These are phyloP conservation scores for Rhynchomys soricoides DNA, from an alignment of 2,113 vertebrate species.

Conservation along the genomic window DNA sequence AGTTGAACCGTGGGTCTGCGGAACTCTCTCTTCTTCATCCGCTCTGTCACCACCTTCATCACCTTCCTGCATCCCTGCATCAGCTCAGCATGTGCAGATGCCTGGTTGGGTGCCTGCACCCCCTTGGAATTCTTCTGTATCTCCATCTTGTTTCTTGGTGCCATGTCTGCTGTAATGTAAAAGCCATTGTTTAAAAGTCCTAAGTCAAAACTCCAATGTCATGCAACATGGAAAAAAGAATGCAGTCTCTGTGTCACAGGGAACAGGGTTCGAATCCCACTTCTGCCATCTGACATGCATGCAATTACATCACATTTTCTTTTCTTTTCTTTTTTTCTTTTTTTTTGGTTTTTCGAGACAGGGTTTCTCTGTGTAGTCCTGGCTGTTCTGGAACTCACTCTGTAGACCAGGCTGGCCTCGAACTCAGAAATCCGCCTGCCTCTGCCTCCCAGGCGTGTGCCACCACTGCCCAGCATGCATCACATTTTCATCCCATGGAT, in stretches of 20 bases:
- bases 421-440: too few relatives aligned
- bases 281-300: too few relatives aligned
- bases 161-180: background rate
- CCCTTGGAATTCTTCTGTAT: background rate
- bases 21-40: background rate
- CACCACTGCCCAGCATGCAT: too few relatives aligned
- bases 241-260: background rate
- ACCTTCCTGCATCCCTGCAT: rapidly evolving
- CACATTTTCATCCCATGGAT: background rate
- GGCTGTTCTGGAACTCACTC: too few relatives aligned
- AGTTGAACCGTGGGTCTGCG: background rate
- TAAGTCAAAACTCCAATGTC: background rate
- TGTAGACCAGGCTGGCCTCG: too few relatives aligned
- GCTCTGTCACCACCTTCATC: too few relatives aligned
- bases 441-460: too few relatives aligned
- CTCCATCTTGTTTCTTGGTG: constrained; percentile 5
- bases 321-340: too few relatives aligned
- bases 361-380: too few relatives aligned
- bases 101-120: background rate
- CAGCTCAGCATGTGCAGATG: background rate
- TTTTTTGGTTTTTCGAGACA: too few relatives aligned
- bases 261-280: background rate
- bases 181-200: background rate
- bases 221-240: background rate
- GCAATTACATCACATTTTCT: too few relatives aligned